Base-by-base conservation (phyloP, 2,113 vertebrate genomes). In the Dolichotis patagonum region DNA sequence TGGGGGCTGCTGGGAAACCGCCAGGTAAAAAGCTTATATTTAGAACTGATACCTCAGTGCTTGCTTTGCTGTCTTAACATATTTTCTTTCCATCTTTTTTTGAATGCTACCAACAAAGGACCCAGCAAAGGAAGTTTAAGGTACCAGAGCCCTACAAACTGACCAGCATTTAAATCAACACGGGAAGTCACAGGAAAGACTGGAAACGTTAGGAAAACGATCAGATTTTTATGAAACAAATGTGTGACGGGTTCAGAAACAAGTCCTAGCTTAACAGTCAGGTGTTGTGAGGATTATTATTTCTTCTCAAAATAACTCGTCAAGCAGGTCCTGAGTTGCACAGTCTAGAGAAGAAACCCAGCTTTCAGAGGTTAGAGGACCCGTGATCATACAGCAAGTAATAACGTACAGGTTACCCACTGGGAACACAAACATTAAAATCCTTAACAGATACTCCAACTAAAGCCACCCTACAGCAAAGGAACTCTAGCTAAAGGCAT, bases 31-130 rank as follows among this genome's bases (percentile, higher is more conserved):
- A 95, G 97, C 97, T 95, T 63, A 95, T 95, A 88, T 97, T 96
- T 96, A 91, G 97, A 98, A 97, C 91, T 83, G 54, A 98, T 96
- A 92, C 95, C 78, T 98, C 94, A 95, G 95, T 83, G 91, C 94
- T 97, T 98, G 83, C 92, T 97, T 98, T 97, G 94, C 95, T 95
- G 56, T 98, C 97, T 98, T 94, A 96, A 96, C 41, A 28, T 77
- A 28, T 43, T 30, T 43, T 28, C 46, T 14, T 56, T 7, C 10
- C 11, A 86, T 49, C 28, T 58, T 91, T 71, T 65, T 92, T 97
- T 96, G 96, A 97, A 97, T 97, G 93, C 95, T 96, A 91, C 75
- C 96, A 96, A 87, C 93, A 97, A 98, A 96, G 93, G 96, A 97
- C 95, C 89, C 94, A 97, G 86, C 35, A 78, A 67, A 95, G 17